phyloP scores from a whole-genome alignment of 1,140 invertebrate genomes.

The Trachymyrmex cornetzi region DNA sequence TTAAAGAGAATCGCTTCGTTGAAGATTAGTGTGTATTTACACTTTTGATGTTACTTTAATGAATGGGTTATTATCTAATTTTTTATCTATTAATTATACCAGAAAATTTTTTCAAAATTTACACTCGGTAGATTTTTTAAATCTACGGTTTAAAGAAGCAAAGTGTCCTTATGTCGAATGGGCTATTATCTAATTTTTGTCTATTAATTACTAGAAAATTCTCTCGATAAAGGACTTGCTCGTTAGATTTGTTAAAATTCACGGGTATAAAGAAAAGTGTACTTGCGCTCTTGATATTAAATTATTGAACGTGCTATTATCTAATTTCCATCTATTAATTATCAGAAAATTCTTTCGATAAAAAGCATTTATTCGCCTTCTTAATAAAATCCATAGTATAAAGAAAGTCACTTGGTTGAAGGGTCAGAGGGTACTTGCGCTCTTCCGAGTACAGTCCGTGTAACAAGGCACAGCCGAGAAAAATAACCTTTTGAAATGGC shows the following conservation, averaged over 20 bases:
- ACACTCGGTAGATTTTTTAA: neutral
- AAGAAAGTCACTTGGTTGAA: neutral
- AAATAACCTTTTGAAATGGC: slow-evolving; percentile 7
- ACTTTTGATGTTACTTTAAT: neutral
- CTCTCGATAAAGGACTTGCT: too few species aligned
- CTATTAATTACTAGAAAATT: neutral
- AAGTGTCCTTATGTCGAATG: neutral
- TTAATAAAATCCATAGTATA: neutral
- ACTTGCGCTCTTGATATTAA: too few species aligned
- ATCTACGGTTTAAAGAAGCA: neutral
- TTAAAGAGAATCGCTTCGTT: neutral
- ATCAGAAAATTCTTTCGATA: neutral
- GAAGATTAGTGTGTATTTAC: neutral
- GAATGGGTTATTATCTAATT: neutral
- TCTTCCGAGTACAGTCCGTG: neutral
- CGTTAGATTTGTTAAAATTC: too few species aligned
- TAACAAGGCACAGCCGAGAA: slow-evolving; percentile 2
- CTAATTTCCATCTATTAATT: neutral
- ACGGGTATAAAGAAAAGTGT: too few species aligned
- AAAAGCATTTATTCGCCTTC: neutral
- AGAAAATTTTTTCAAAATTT: neutral
- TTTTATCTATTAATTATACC: neutral
- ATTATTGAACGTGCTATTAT: neutral
- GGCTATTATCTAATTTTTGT: neutral
- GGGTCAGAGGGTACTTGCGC: neutral